Conservation (phyloP, 2,888 invertebrate genomes). For the Hetaerina titia region DNA sequence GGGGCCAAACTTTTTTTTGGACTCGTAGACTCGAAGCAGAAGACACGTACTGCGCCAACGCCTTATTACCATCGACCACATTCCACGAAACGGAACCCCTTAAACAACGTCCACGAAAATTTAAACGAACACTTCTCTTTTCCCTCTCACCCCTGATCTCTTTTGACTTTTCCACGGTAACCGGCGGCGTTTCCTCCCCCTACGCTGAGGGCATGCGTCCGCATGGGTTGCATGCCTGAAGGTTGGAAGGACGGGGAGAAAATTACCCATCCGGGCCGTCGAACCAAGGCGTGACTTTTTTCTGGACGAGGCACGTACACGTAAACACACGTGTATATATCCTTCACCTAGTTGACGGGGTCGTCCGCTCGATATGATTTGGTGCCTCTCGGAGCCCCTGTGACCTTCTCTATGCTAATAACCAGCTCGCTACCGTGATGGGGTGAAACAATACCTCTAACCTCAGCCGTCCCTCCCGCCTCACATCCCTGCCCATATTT, state of each 20-base stretch:
- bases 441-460: neutral
- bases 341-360: neutral
- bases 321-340: neutral
- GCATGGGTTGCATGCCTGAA: neutral
- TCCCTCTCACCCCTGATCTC: neutral
- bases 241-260: neutral
- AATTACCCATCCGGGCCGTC: neutral
- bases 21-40: neutral
- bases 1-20: neutral
- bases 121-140: neutral
- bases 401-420: conserved; percentile 6
- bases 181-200: neutral
- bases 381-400: neutral
- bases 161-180: neutral
- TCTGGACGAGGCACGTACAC: neutral
- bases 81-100: neutral
- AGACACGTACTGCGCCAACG: neutral
- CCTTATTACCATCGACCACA: neutral
- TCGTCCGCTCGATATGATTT: neutral
- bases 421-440: neutral
- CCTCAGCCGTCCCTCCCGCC: neutral
- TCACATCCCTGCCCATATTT: neutral
- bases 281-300: neutral
- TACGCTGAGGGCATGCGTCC: neutral
- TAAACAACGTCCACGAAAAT: neutral